Evolutionary conservation across 2,888 invertebrate species (phyloP).

Genomic region (Agonopterix arenella): DNA sequence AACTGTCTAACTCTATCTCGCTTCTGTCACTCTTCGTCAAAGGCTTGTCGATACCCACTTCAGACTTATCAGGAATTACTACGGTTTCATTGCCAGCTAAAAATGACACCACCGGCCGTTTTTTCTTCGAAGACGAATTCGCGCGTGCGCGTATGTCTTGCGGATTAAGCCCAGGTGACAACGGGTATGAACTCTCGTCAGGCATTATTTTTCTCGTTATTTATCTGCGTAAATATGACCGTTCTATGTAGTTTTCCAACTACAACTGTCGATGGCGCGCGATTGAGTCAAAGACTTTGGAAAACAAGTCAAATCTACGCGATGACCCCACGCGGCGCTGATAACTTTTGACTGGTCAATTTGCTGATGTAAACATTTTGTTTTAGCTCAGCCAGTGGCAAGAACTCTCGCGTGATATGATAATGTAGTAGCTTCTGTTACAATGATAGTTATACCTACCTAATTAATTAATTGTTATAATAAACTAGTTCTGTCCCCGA

Average conservation of each 20-base stretch:
- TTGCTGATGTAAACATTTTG: constrained; percentile 47
- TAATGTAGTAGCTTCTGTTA: too few relatives aligned
- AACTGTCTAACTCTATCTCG: constrained; percentile 74
- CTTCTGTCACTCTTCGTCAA: constrained; percentile 50
- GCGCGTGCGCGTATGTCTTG: constrained; percentile 77
- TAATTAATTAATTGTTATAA: too few relatives aligned
- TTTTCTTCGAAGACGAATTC: constrained; percentile 67
- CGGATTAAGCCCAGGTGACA: constrained; percentile 63
- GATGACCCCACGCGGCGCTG: constrained; percentile 48
- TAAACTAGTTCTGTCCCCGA: too few relatives aligned
- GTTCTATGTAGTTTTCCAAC: constrained; percentile 19
- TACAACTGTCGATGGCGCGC: constrained; percentile 24
- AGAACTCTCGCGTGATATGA: too few relatives aligned
- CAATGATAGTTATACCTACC: too few relatives aligned
- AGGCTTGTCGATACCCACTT: constrained; percentile 57
- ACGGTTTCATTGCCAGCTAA: constrained; percentile 57
- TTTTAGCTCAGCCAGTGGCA: too few relatives aligned
- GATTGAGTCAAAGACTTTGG: constrained; percentile 15
- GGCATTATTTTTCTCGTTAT: constrained; percentile 60
- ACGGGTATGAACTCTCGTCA: constrained; percentile 76
- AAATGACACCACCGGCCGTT: constrained; percentile 54
- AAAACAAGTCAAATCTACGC: constrained; percentile 38
- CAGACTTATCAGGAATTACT: constrained; percentile 65
- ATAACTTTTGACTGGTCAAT: constrained; percentile 50
- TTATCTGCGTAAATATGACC: constrained; percentile 13